These are phyloP conservation scores for Phenganax subtilis DNA, from an alignment of 92 coral and sea anemone species.

Conservation along the genomic window DNA sequence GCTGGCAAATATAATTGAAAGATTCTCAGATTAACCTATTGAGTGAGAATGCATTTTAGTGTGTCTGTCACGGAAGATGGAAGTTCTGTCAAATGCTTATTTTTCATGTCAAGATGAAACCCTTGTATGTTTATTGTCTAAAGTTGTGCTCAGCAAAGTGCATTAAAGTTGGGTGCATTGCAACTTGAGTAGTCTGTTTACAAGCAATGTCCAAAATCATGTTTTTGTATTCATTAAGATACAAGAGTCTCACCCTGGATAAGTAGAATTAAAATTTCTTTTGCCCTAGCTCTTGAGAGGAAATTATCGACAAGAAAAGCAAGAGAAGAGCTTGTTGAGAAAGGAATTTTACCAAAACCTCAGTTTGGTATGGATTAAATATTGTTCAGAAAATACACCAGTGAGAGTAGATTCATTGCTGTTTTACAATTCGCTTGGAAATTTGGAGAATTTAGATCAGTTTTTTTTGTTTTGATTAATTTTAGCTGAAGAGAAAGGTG, in stretches of 20 bases:
- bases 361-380: slow-evolving; percentile 7
- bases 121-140: too few species aligned
- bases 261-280: neutral
- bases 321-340: slow-evolving; percentile 70
- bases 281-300: slow-evolving; percentile 69
- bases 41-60: too few species aligned
- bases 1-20: too few species aligned
- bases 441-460: neutral
- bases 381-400: neutral
- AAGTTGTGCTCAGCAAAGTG: neutral
- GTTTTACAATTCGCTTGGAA: neutral
- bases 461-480: neutral
- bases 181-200: neutral
- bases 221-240: neutral
- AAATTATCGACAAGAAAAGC: slow-evolving; percentile 77
- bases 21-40: too few species aligned
- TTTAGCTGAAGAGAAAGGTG: neutral
- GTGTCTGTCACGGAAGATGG: too few species aligned
- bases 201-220: neutral
- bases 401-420: too few species aligned
- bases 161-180: neutral
- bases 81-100: too few species aligned
- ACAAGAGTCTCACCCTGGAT: neutral
- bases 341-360: slow-evolving; percentile 65
- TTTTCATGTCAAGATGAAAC: too few species aligned